phyloP scores from a whole-genome alignment of 2,888 invertebrate genomes.

The Coelogynopora nodosa region DNA sequence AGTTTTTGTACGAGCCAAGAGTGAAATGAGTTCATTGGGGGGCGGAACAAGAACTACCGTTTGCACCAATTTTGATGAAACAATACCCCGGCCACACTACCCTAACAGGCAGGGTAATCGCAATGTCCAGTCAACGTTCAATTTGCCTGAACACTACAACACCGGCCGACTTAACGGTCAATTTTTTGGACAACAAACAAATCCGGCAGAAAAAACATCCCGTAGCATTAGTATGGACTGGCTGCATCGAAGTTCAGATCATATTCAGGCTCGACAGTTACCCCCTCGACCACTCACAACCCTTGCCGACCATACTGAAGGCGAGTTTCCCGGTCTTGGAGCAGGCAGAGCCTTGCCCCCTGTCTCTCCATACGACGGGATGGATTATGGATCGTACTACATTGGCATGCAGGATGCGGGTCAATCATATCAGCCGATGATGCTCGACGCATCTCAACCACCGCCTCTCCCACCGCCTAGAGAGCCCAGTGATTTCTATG shows the following conservation, averaged over 20 bases:
- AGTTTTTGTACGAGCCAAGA: neutral
- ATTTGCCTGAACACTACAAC: neutral
- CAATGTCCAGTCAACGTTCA: neutral
- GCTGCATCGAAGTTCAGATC: neutral
- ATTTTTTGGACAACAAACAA: neutral
- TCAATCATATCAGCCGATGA: neutral
- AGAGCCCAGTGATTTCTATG: neutral
- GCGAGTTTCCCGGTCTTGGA: neutral
- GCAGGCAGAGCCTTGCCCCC: neutral
- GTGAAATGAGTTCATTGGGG: neutral
- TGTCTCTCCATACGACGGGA: neutral
- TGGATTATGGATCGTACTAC: neutral
- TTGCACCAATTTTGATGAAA: neutral
- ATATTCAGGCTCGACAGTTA: neutral
- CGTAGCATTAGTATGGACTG: neutral
- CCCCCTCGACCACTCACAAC: neutral
- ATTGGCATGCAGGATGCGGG: neutral
- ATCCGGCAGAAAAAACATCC: neutral
- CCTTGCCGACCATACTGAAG: neutral
- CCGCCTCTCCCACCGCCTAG: neutral
- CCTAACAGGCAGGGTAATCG: neutral
- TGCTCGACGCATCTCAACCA: neutral
- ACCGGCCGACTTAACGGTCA: neutral
- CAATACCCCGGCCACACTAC: neutral
- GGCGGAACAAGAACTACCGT: neutral